Conservation (phyloP, 2,888 invertebrate species). For the Xylocampa areola region DNA sequence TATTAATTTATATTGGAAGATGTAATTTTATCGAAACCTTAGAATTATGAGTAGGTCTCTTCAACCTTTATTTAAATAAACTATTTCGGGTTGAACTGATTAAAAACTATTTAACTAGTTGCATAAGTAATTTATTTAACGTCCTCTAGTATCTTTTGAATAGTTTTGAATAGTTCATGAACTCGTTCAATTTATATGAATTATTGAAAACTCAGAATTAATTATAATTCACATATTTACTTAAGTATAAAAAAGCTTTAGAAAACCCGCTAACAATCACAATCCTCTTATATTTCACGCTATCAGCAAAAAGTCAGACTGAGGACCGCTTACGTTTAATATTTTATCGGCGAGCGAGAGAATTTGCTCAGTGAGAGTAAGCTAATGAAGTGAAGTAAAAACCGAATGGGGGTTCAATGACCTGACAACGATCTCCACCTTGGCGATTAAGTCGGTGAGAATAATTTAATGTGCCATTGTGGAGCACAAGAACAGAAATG, state of each 20-base stretch:
- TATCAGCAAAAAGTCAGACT: constrained; percentile 8
- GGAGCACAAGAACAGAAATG: constrained; percentile 51
- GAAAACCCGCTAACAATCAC: neutral
- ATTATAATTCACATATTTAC: neutral
- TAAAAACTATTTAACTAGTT: no score
- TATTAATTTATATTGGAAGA: no score
- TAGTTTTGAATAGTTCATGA: no score
- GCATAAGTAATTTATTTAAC: no score
- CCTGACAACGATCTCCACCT: constrained; percentile 73
- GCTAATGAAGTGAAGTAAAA: constrained; percentile 77
- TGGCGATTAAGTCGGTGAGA: constrained; percentile 70
- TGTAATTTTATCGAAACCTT: no score
- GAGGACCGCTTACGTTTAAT: constrained; percentile 32
- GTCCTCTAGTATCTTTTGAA: no score
- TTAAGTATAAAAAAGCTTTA: neutral
- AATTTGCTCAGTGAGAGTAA: constrained; percentile 63
- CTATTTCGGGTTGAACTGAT: no score
- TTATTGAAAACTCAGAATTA: no score
- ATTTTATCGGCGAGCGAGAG: constrained; percentile 39
- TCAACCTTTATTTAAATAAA: no score
- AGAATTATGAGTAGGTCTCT: no score
- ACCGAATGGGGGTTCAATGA: constrained; percentile 75
- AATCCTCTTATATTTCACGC: neutral
- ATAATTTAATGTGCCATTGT: constrained; percentile 75
- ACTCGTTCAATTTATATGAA: no score